phyloP scores from a whole-genome alignment of 2,888 invertebrate species.

The Nymphalis c-album region DNA sequence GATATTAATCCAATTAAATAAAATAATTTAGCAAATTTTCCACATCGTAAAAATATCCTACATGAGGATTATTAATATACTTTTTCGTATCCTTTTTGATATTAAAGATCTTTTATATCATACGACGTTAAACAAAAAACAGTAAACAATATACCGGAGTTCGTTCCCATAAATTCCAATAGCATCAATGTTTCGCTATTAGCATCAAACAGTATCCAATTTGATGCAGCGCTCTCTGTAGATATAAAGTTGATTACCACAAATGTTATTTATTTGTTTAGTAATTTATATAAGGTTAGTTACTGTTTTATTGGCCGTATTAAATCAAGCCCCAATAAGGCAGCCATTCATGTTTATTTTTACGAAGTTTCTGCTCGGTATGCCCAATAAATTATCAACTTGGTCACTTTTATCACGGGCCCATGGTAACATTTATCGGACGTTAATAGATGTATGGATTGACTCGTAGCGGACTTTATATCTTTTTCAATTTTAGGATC shows the following conservation, averaged over 20 bases:
- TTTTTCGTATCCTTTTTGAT: too few relatives aligned
- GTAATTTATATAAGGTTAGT: slow-evolving; percentile 82
- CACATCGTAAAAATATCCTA: too few relatives aligned
- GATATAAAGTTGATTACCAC: slow-evolving; percentile 74
- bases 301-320: slow-evolving; percentile 80
- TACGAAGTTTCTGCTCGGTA: slow-evolving; percentile 79
- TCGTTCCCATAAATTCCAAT: slow-evolving; percentile 19
- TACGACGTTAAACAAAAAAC: not conserved
- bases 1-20: too few relatives aligned
- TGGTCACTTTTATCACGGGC: slow-evolving; percentile 80
- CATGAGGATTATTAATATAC: too few relatives aligned
- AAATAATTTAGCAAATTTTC: too few relatives aligned
- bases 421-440: slow-evolving; percentile 69
- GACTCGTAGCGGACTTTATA: slow-evolving; percentile 27
- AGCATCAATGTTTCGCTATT: slow-evolving; percentile 37
- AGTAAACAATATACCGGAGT: not conserved
- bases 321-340: slow-evolving; percentile 82
- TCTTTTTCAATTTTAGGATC: slow-evolving; percentile 19
- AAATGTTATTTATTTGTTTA: slow-evolving; percentile 80
- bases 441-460: slow-evolving; percentile 60
- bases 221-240: slow-evolving; percentile 42
- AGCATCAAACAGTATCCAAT: slow-evolving; percentile 41
- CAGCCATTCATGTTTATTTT: slow-evolving; percentile 82
- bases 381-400: slow-evolving; percentile 78
- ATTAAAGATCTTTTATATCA: too few relatives aligned